Evolutionary conservation across 2,888 invertebrate species (phyloP).

Genomic region (Lymantria dispar): DNA sequence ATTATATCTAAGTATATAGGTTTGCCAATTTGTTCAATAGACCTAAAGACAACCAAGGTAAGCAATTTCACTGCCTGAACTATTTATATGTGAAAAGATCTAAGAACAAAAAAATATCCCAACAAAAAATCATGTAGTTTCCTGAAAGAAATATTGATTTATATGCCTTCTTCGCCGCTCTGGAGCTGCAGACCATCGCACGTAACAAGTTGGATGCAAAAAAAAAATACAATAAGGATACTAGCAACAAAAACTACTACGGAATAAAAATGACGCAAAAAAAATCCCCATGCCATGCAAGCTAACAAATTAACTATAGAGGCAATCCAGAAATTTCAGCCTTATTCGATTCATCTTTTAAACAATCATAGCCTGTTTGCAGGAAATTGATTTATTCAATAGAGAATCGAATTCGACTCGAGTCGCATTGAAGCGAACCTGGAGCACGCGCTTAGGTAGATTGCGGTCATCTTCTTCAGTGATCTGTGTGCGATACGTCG

Average conservation of each 20-base stretch:
- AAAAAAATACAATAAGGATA: slow-evolving; percentile 53
- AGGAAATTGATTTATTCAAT: slow-evolving; percentile 31
- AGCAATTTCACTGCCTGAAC: too few relatives aligned
- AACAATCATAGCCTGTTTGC: slow-evolving; percentile 13
- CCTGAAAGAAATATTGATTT: too few relatives aligned
- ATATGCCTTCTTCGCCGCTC: slow-evolving; percentile 1
- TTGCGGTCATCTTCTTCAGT: slow-evolving; percentile 97
- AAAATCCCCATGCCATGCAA: slow-evolving; percentile 76
- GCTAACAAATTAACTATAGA: slow-evolving; percentile 39
- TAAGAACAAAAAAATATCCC: too few relatives aligned
- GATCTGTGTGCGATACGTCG: slow-evolving; percentile 97
- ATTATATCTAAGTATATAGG: too few relatives aligned
- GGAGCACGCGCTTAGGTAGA: slow-evolving; percentile 95
- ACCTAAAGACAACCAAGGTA: too few relatives aligned
- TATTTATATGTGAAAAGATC: too few relatives aligned
- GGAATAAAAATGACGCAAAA: slow-evolving; percentile 57
- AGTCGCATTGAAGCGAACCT: slow-evolving; percentile 87
- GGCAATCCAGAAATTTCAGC: slow-evolving; percentile 40
- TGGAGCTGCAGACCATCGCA: slow-evolving; percentile 40
- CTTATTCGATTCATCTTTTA: slow-evolving; percentile 56
- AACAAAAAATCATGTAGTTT: too few relatives aligned
- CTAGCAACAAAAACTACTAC: slow-evolving; percentile 62
- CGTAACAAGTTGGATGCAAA: slow-evolving; percentile 51
- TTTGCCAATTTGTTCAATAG: too few relatives aligned
- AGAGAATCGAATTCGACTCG: slow-evolving; percentile 59